Percentiles rank a stretch among this genome's conserved stretches.
These are phyloP conservation scores for Drosophila punjabiensis DNA, from an alignment of 1,140 invertebrate genomes.

Conservation along the genomic window DNA sequence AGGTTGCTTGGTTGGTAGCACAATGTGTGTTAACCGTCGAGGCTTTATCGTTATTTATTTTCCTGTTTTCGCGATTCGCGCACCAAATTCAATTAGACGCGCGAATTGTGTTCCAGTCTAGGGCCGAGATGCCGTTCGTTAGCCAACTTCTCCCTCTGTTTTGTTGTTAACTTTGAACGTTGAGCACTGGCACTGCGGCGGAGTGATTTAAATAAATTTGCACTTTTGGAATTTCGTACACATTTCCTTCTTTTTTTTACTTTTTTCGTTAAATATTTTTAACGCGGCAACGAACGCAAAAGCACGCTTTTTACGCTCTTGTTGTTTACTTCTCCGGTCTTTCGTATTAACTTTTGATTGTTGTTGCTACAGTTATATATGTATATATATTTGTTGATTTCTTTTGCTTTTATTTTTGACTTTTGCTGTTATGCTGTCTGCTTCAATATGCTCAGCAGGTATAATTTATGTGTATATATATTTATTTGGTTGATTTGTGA, in stretches of 20 bases:
- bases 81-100: constrained; percentile 50
- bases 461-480: constrained; percentile 2
- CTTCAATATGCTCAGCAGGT: constrained; percentile 13
- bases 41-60: constrained; percentile 16
- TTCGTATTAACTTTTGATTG: constrained; percentile 54
- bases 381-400: constrained; percentile 12
- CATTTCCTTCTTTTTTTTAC: constrained; percentile 30
- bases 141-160: constrained; percentile 8
- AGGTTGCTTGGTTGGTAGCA: constrained; percentile 49
- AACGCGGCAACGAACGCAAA: constrained; percentile 39
- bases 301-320: constrained; percentile 21
- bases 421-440: constrained; percentile 10
- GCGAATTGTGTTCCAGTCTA: constrained; percentile 40
- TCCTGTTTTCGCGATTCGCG: constrained; percentile 31
- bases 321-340: constrained; percentile 18
- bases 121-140: constrained; percentile 13
- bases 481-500: constrained; percentile 12
- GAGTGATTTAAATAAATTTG: constrained; percentile 40
- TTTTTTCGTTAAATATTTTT: constrained; percentile 11
- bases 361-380: constrained; percentile 34
- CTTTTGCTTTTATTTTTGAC: constrained; percentile 16
- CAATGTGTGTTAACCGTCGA: constrained; percentile 21
- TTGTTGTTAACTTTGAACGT: constrained; percentile 28
- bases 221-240: constrained; percentile 59
- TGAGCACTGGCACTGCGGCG: constrained; percentile 24